A percentile compares a stretch with the other conserved stretches of the same genome.
phyloP scores from a whole-genome alignment of 2,113 vertebrate species.

The Chascanopsetta lugubris region DNA sequence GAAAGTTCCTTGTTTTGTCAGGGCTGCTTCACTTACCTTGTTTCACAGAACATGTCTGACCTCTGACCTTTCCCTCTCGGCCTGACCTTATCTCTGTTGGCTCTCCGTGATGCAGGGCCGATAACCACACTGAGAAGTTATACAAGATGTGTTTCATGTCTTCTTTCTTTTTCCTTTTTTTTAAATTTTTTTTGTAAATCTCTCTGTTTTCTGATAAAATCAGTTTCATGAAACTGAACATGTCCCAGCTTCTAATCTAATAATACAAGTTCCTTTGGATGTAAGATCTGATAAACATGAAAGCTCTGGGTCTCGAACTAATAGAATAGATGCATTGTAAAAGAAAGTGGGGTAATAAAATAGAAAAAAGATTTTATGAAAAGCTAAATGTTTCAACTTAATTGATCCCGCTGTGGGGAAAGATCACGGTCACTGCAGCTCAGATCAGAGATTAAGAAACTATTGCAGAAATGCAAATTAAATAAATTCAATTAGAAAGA shows the following conservation, averaged over 20 bases:
- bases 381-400: too few relatives aligned
- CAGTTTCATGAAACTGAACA: not conserved
- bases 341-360: too few relatives aligned
- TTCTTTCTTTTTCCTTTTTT: not conserved
- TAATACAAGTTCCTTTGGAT: not conserved
- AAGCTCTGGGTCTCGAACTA: too few relatives aligned
- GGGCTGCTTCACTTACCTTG: constrained; percentile 11
- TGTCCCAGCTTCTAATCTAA: not conserved
- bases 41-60: constrained; percentile 23
- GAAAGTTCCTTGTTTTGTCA: constrained; percentile 48
- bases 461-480: too few relatives aligned
- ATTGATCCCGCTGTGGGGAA: too few relatives aligned
- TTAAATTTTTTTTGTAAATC: not conserved
- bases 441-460: too few relatives aligned
- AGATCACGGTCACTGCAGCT: too few relatives aligned
- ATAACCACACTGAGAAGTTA: constrained; percentile 16
- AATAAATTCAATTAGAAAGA: too few relatives aligned
- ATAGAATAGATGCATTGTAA: too few relatives aligned
- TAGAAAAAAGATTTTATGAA: too few relatives aligned
- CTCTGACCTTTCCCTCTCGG: not conserved
- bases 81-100: constrained; percentile 28
- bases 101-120: not conserved
- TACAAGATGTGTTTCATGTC: constrained; percentile 8
- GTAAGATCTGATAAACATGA: not conserved
- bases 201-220: constrained; percentile 6